Evolutionary conservation across 2,113 vertebrate species (phyloP), one percentile per base, ranked within the genome.

Genomic region (Rostratula benghalensis): DNA sequence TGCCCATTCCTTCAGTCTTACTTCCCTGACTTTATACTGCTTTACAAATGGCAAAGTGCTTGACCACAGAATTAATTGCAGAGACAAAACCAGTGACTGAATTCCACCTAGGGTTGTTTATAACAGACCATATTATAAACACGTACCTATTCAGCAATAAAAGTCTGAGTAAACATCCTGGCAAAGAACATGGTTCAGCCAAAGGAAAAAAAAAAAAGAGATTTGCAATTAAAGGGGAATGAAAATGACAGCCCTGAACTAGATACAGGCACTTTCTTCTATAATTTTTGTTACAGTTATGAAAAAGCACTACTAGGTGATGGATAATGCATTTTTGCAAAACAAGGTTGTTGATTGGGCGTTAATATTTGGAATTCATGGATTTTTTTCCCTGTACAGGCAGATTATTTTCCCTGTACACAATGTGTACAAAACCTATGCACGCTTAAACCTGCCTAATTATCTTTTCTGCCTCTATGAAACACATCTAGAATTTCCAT

Each of bases 401-500:
- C 37, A 11, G 25, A 83, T 22, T 61, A 46, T 81, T 77, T 92
- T 83, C 54, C 70, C 68, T 6, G 16, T 22, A 46, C 25, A 74
- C 33, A 70, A 37, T n/a, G 31, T 3, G 6, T 59, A 83, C 59
- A 75, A 75, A 94, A 89, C 4, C 2, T 45, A 87, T 19, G 59
- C 87, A 53, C 37, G 93, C 59, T 91, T 69, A 82, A 91, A 50
- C 95, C 70, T 53, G 91, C 24, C 81, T 65, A 57, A 96, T 94
- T 93, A 90, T 65, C 74, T 83, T 71, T 80, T 73, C 80, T 59
- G 67, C 45, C 84, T 90, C 80, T 80, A 76, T 67, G 90, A 94
- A 95, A 91, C 0, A 0, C 73, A 94, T 82, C 77, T 76, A 93
- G 78, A 95, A 73, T 95, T 96, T 88, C 93, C 91, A 97, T 74